phyloP scores from a whole-genome alignment of 2,113 vertebrate species.

The Lampris incognitus region DNA sequence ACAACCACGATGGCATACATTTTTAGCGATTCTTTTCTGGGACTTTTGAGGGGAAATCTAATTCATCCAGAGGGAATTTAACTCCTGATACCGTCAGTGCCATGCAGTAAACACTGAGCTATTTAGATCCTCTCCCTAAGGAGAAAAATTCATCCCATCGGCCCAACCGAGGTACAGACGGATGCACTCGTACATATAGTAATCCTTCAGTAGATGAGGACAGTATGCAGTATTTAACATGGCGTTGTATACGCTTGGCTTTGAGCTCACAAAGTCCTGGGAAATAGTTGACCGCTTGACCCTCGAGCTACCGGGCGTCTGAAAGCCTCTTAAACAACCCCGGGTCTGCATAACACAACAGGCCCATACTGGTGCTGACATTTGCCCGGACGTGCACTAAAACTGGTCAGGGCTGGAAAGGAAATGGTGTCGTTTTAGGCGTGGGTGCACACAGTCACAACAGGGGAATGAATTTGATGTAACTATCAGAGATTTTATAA shows the following conservation, averaged over 20 bases:
- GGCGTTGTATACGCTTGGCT: slow-evolving; percentile 64
- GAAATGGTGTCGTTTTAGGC: too few relatives aligned
- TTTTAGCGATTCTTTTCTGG: too few relatives aligned
- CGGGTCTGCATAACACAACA: slow-evolving; percentile 30
- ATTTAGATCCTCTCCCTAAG: too few relatives aligned
- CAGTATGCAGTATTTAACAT: slow-evolving; percentile 75
- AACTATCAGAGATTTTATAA: too few relatives aligned
- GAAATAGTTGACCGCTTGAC: slow-evolving; percentile 73
- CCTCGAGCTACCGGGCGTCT: slow-evolving; percentile 31
- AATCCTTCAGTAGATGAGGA: slow-evolving; percentile 53
- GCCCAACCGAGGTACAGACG: background rate
- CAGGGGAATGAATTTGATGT: background rate
- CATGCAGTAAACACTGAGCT: too few relatives aligned
- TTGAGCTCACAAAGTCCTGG: slow-evolving; percentile 63
- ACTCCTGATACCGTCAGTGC: too few relatives aligned
- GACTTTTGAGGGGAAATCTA: too few relatives aligned
- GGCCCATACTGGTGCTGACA: background rate
- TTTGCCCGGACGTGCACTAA: background rate
- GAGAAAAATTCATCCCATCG: background rate
- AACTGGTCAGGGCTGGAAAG: background rate
- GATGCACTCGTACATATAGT: slow-evolving; percentile 28
- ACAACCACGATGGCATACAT: too few relatives aligned
- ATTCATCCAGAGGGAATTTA: too few relatives aligned
- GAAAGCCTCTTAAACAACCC: slow-evolving; percentile 25
- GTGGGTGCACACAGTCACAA: background rate